Conservation (phyloP, 2,888 invertebrate genomes). For the Girardia tigrina region DNA sequence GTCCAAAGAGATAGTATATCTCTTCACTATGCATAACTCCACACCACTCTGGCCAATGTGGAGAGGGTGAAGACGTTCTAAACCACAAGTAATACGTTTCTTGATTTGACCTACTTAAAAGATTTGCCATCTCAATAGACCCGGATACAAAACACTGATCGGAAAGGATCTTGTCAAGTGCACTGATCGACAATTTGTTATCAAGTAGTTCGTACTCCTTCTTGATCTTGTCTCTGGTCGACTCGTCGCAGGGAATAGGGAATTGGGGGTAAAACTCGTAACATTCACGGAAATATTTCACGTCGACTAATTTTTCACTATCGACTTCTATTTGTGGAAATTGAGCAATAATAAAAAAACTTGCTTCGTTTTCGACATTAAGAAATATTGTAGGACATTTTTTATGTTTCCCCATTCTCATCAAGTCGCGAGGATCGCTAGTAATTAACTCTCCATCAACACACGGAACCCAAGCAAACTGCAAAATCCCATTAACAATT, state of each 20-base stretch:
- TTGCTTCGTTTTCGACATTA: constrained; percentile 12
- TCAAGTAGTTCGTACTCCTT: background rate
- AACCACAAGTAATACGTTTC: constrained; percentile 42
- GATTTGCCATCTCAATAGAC: constrained; percentile 71
- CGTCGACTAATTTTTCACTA: background rate
- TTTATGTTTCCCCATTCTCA: background rate
- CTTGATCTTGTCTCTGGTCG: background rate
- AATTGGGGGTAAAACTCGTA: background rate
- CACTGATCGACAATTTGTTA: constrained; percentile 53
- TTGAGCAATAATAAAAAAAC: constrained; percentile 38
- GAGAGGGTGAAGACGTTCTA: constrained; percentile 39
- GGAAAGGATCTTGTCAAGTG: constrained; percentile 69
- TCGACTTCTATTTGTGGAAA: background rate
- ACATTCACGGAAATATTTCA: background rate
- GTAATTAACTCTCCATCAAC: constrained; percentile 30
- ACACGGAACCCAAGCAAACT: constrained; percentile 29
- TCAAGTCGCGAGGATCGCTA: background rate
- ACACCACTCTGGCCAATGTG: constrained; percentile 43
- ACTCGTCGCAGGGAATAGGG: background rate
- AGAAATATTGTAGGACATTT: constrained; percentile 25
- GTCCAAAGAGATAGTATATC: constrained; percentile 35
- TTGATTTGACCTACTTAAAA: constrained; percentile 41
- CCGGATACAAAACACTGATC: constrained; percentile 89
- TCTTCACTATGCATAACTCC: constrained; percentile 42
- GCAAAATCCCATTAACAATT: constrained; percentile 24